phyloP scores from a whole-genome alignment of 2,113 vertebrate genomes.

The Puma concolor region DNA sequence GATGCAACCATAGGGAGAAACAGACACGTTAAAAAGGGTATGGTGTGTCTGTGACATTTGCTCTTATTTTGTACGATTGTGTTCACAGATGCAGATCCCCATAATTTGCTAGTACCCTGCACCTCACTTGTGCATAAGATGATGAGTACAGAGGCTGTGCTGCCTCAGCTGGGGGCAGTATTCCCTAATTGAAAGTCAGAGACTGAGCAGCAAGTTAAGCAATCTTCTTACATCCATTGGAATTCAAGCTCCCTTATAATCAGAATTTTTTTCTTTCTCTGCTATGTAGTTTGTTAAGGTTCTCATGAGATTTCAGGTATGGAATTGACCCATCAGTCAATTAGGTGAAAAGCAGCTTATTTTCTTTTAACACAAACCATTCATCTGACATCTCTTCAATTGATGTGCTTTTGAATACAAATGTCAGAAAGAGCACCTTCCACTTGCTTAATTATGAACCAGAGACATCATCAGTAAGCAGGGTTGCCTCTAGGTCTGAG shows the following conservation, averaged over 20 bases:
- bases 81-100: neutral
- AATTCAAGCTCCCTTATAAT: neutral
- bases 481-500: neutral
- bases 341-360: neutral
- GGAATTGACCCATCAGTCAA: slow-evolving; percentile 10
- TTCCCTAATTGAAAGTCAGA: neutral
- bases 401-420: slow-evolving; percentile 12
- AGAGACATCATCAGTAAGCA: neutral
- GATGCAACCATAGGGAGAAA: neutral
- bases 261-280: neutral
- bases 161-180: neutral
- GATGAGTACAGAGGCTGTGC: too few relatives aligned
- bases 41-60: neutral
- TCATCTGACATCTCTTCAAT: neutral
- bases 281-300: neutral
- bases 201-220: neutral
- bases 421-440: neutral
- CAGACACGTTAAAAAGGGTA: neutral
- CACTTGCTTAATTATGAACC: neutral
- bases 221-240: neutral
- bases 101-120: neutral
- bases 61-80: neutral
- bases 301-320: neutral
- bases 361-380: neutral
- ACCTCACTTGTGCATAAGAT: neutral